These are phyloP conservation scores for Rhabdomys pumilio DNA, from an alignment of 2,797 vertebrate species.

Conservation along the genomic window DNA sequence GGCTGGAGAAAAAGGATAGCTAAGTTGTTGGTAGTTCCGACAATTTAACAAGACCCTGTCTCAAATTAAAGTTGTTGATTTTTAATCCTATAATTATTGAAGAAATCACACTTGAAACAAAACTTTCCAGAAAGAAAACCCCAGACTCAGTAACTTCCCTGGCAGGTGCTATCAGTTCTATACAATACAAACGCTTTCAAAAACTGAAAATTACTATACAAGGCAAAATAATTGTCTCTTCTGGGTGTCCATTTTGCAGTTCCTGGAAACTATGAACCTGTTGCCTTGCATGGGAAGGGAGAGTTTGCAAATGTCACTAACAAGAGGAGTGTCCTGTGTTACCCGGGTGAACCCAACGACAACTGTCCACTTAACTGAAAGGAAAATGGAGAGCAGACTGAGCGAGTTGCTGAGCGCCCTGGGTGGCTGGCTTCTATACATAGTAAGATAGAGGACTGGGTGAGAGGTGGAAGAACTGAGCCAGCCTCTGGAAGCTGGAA, in stretches of 20 bases:
- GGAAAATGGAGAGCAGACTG: background rate
- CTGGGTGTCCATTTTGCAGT: background rate
- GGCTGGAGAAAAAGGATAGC: background rate
- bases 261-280: background rate
- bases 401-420: background rate
- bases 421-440: background rate
- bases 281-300: background rate
- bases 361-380: background rate
- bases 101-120: constrained; percentile 8
- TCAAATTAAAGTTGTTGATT: background rate
- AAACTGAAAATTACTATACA: background rate
- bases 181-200: background rate
- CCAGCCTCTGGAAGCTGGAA: background rate
- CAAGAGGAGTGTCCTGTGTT: background rate
- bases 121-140: background rate
- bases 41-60: background rate
- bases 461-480: background rate
- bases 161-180: background rate
- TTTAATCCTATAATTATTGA: background rate
- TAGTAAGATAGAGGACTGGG: background rate
- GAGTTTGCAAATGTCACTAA: background rate
- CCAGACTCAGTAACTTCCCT: background rate
- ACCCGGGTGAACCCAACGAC: too few species aligned
- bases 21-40: background rate
- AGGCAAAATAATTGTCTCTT: background rate